Percentiles rank a stretch among this genome's conserved stretches.
phyloP scores from a whole-genome alignment of 2,113 vertebrate species.

The Hippocampus abdominalis region DNA sequence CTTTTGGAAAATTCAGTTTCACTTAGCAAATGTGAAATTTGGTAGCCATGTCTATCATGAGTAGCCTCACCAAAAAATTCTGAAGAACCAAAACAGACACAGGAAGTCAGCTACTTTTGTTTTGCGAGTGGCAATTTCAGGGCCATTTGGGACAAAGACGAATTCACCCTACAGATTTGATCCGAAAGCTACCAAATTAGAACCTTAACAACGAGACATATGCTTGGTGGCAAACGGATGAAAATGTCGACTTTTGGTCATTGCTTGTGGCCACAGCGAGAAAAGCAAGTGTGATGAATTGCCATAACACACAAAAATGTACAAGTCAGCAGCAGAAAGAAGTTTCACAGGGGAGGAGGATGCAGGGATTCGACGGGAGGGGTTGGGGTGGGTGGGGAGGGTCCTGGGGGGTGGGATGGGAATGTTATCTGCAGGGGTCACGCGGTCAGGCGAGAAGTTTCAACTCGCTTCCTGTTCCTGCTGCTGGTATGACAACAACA shows the following conservation, averaged over 20 bases:
- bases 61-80: background rate
- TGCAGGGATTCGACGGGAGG: background rate
- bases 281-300: background rate
- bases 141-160: too few species aligned
- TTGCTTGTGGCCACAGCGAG: too few species aligned
- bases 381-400: constrained; percentile 39
- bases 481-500: constrained; percentile 61
- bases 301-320: background rate
- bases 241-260: too few species aligned
- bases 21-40: background rate
- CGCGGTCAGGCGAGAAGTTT: constrained; percentile 62
- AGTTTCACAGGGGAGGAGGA: constrained; percentile 7
- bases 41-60: background rate
- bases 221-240: too few species aligned
- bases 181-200: too few species aligned
- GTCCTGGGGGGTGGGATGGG: constrained; percentile 58
- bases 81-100: background rate
- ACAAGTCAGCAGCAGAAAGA: background rate
- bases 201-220: too few species aligned
- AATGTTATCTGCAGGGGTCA: constrained; percentile 68
- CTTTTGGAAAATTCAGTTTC: too few species aligned
- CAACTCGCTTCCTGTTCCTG: constrained; percentile 74
- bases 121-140: background rate
- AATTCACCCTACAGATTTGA: too few species aligned
- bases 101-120: too few species aligned